Conservation (phyloP, 2,888 invertebrate genomes). For the Papilio demoleus region DNA sequence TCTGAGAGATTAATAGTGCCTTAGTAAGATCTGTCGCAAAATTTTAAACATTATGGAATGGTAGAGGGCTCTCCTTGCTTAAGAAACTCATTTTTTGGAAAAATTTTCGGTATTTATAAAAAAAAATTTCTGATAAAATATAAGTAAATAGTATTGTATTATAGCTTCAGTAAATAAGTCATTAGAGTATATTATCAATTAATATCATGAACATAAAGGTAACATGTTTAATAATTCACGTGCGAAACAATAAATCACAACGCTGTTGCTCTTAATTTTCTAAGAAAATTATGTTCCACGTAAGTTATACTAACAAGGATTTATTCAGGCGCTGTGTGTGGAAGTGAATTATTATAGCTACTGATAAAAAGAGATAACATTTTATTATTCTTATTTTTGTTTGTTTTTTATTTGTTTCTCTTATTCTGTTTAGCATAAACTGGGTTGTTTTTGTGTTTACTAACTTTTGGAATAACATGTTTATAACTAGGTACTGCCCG, state of each 20-base stretch:
- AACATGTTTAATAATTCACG: slow-evolving; percentile 7
- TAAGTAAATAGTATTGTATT: background rate
- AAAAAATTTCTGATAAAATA: no score
- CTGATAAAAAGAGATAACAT: slow-evolving; percentile 8
- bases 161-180: background rate
- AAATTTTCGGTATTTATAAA: no score
- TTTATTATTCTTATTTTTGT: background rate
- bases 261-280: slow-evolving; percentile 25
- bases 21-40: no score
- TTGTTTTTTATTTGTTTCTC: slow-evolving; percentile 5
- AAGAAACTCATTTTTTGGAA: no score
- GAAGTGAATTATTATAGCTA: slow-evolving; percentile 14
- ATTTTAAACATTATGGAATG: no score
- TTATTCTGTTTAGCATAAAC: background rate
- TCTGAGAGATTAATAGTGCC: no score
- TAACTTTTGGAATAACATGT: background rate
- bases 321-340: slow-evolving; percentile 9
- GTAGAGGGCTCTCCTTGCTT: no score
- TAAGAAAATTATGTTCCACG: slow-evolving; percentile 26
- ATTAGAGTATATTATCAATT: slow-evolving; percentile 16
- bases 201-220: background rate
- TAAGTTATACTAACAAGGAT: slow-evolving; percentile 23
- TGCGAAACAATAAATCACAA: slow-evolving; percentile 11
- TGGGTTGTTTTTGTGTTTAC: background rate
- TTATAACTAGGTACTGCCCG: no score